phyloP scores from a whole-genome alignment of 2,888 invertebrate genomes.

The Coremacera marginata region DNA sequence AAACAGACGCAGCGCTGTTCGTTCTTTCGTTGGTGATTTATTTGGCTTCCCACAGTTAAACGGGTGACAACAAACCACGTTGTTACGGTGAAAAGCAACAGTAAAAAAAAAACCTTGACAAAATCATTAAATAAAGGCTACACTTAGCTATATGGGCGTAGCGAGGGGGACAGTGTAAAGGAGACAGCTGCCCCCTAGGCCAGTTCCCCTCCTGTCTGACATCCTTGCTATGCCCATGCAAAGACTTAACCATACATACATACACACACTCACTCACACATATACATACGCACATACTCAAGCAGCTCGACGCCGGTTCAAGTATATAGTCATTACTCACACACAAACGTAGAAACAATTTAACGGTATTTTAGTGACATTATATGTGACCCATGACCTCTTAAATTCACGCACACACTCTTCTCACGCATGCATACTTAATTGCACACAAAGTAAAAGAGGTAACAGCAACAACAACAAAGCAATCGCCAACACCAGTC shows the following conservation, averaged over 20 bases:
- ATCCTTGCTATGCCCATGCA: too few relatives aligned
- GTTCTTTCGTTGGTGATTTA: constrained; percentile 6
- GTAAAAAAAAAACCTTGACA: constrained; percentile 22
- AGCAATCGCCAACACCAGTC: background rate
- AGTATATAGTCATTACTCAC: background rate
- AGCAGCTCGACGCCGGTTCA: background rate
- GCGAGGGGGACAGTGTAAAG: too few relatives aligned
- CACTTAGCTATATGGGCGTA: background rate
- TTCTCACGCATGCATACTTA: background rate
- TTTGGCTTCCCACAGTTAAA: constrained; percentile 21
- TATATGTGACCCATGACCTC: constrained; percentile 11
- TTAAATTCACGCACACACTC: background rate
- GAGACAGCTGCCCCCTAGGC: too few relatives aligned
- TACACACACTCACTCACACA: background rate
- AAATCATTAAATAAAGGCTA: constrained; percentile 20
- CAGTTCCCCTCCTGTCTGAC: too few relatives aligned
- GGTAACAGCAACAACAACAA: background rate
- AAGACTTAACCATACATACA: background rate
- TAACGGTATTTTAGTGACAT: constrained; percentile 20
- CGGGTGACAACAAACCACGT: constrained; percentile 21
- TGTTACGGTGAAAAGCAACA: background rate
- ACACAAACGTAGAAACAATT: background rate
- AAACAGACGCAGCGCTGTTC: background rate
- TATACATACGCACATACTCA: background rate
- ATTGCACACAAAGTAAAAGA: background rate